These are phyloP conservation scores for Xiphophorus hellerii DNA, from an alignment of 2,113 vertebrate species.

Conservation along the genomic window DNA sequence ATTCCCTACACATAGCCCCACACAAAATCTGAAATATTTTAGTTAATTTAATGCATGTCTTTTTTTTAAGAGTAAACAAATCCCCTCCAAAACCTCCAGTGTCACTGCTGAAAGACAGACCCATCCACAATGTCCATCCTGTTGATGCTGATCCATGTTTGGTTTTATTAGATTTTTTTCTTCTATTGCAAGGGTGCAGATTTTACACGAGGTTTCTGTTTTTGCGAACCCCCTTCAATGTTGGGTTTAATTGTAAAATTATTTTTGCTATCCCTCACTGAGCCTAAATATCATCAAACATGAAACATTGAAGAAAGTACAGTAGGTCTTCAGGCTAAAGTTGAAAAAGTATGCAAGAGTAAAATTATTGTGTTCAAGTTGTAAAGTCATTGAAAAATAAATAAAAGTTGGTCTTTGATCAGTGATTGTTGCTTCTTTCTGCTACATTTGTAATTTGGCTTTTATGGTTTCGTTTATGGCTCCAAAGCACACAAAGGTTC, in stretches of 20 bases:
- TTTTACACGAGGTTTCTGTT: conserved; percentile 58
- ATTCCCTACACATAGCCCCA: conserved; percentile 20
- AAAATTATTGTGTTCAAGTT: conserved; percentile 52
- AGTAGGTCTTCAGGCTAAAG: conserved; percentile 29
- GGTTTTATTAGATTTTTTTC: neutral
- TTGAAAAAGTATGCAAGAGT: conserved; percentile 43
- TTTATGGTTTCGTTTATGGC: neutral
- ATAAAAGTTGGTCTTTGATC: conserved; percentile 48
- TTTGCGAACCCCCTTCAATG: conserved; percentile 25
- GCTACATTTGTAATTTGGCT: neutral
- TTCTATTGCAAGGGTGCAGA: conserved; percentile 71
- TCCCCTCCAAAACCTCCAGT: neutral
- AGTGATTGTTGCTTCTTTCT: neutral
- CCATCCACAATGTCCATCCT: conserved; percentile 10
- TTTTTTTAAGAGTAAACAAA: conserved; percentile 22
- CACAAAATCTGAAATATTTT: conserved; percentile 42
- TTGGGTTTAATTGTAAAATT: conserved; percentile 50
- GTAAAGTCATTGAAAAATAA: conserved; percentile 67
- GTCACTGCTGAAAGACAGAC: conserved; percentile 26
- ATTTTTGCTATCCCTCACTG: conserved; percentile 49
- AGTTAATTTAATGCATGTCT: conserved; percentile 35
- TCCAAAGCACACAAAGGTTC: no score
- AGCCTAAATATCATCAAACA: conserved; percentile 36
- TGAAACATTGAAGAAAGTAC: conserved; percentile 3
- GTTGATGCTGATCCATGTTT: no score